These are phyloP conservation scores for Ceuthmochares aereus DNA, from an alignment of 2,113 vertebrate genomes.

Conservation along the genomic window DNA sequence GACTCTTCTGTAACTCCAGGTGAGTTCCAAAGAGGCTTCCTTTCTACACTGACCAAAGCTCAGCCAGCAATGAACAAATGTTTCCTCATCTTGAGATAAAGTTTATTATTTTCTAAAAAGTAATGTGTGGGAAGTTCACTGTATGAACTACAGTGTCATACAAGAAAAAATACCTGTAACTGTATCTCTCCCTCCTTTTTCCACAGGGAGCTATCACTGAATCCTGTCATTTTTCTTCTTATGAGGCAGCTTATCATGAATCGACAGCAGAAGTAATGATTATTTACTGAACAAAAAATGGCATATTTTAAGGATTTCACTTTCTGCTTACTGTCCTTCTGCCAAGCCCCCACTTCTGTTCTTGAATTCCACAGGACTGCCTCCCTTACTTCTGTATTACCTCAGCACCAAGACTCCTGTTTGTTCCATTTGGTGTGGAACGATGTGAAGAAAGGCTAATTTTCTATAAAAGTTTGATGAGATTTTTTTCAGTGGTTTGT, in stretches of 20 bases:
- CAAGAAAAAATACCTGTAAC: neutral
- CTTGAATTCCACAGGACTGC: neutral
- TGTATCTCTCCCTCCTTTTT: neutral
- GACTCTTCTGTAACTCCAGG: neutral
- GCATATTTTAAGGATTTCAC: neutral
- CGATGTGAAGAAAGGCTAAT: neutral
- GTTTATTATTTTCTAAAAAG: neutral
- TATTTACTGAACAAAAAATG: neutral
- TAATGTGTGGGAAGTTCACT: neutral
- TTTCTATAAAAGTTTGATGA: neutral
- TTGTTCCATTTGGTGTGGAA: neutral
- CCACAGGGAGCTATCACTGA: neutral
- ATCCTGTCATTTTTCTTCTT: neutral
- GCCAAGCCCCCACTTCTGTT: neutral
- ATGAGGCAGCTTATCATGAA: neutral
- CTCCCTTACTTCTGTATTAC: neutral
- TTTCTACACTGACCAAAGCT: neutral
- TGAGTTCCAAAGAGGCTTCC: neutral
- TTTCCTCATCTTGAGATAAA: neutral
- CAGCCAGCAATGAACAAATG: accelerated
- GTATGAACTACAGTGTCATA: neutral
- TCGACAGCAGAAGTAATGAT: neutral
- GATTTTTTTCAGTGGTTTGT: neutral
- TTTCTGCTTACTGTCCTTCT: neutral
- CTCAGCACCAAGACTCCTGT: accelerated